phyloP scores from a whole-genome alignment of 2,888 invertebrate species.

The Dasypolia templi region DNA sequence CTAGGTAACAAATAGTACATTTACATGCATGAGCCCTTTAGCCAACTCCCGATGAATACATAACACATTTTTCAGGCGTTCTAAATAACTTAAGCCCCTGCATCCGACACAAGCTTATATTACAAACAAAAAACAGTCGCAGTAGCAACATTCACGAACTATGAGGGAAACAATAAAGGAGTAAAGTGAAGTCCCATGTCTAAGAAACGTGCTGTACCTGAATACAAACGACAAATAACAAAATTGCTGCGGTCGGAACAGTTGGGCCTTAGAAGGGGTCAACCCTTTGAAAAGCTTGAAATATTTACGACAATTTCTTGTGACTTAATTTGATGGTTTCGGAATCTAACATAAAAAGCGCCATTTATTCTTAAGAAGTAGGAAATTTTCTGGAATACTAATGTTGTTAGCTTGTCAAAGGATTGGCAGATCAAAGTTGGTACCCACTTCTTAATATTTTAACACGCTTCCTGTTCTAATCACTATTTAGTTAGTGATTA shows the following conservation, averaged over 20 bases:
- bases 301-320: conserved; percentile 56
- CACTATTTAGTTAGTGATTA: too few relatives aligned
- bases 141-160: conserved; percentile 63
- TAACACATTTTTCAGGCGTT: conserved; percentile 50
- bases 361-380: conserved; percentile 14
- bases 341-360: conserved; percentile 12
- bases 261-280: conserved; percentile 54
- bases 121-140: conserved; percentile 58
- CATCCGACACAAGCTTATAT: conserved; percentile 34
- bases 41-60: conserved; percentile 35
- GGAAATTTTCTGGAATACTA: conserved; percentile 6
- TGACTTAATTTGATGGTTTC: conserved; percentile 64
- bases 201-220: conserved; percentile 76
- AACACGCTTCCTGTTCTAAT: too few relatives aligned
- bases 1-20: conserved; percentile 28
- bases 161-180: conserved; percentile 67
- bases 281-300: conserved; percentile 72
- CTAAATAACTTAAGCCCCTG: conserved; percentile 51
- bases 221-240: conserved; percentile 82
- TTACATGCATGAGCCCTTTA: conserved; percentile 42
- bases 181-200: conserved; percentile 79
- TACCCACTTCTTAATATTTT: conserved; percentile 5
- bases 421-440: conserved; percentile 27
- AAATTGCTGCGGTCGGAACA: conserved; percentile 71
- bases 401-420: conserved; percentile 29